Evolutionary conservation across 2,888 invertebrate genomes (phyloP).

Genomic region (Lepeophtheirus nordmannii): DNA sequence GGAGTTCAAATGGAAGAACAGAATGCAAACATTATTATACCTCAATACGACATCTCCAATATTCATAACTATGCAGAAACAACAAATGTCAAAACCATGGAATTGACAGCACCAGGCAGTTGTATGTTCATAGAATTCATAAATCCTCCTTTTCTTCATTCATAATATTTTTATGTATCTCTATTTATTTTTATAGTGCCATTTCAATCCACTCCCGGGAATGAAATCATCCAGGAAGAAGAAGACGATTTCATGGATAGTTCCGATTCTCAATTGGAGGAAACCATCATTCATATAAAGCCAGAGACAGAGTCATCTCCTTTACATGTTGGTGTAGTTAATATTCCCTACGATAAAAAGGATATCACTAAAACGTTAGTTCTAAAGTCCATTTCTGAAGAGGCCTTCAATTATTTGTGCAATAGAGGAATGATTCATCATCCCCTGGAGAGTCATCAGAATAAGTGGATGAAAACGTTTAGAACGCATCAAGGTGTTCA

Average conservation of each 20-base stretch:
- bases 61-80: neutral
- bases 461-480: neutral
- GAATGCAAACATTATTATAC: neutral
- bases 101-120: neutral
- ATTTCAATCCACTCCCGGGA: neutral
- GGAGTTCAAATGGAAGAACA: neutral
- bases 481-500: neutral
- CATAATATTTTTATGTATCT: neutral
- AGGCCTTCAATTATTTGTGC: neutral
- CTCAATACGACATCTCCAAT: neutral
- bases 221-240: neutral
- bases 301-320: slow-evolving; percentile 1
- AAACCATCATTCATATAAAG: neutral
- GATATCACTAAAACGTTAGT: neutral
- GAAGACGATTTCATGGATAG: neutral
- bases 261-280: neutral
- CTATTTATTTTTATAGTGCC: no score
- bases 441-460: neutral
- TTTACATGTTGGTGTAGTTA: neutral
- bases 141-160: neutral
- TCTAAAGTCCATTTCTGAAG: neutral
- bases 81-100: neutral
- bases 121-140: neutral
- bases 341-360: neutral
- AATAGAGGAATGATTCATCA: neutral